phyloP scores from a whole-genome alignment of 2,113 vertebrate genomes.

The Melanocharis versteri region DNA sequence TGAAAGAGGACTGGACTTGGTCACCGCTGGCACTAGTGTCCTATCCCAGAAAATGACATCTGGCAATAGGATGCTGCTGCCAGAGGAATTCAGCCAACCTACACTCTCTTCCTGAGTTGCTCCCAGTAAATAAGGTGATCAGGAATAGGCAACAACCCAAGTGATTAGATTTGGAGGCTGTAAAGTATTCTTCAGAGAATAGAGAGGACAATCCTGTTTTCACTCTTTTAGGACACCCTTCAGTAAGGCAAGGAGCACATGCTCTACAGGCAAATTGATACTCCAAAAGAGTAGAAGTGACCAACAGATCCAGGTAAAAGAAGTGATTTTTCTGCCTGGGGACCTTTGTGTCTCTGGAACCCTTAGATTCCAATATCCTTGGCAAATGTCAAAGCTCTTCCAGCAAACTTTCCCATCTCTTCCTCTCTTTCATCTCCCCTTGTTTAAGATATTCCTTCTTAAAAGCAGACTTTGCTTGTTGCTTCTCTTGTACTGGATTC shows the following conservation, averaged over 20 bases:
- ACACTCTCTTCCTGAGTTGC: background rate
- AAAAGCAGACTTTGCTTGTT: background rate
- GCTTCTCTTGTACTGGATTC: background rate
- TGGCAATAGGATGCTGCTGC: background rate
- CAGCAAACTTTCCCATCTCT: background rate
- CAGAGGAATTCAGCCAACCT: background rate
- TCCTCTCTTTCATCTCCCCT: background rate
- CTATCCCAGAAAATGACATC: background rate
- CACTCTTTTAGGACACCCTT: background rate
- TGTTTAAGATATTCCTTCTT: background rate
- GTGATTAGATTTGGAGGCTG: background rate
- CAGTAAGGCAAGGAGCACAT: background rate
- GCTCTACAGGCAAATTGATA: background rate
- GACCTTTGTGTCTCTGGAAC: background rate
- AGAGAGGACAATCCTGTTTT: background rate
- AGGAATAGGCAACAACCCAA: background rate
- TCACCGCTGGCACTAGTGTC: background rate
- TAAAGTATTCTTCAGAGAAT: background rate
- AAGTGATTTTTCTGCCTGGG: background rate
- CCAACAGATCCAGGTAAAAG: background rate
- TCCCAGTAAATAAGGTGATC: background rate
- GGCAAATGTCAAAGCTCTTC: background rate
- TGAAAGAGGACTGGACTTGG: background rate
- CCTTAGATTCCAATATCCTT: background rate
- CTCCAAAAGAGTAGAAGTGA: background rate